Evolutionary conservation across 2,797 vertebrate species (phyloP), one percentile per base, ranked within the genome.

Genomic region (Uromys caudimaculatus): DNA sequence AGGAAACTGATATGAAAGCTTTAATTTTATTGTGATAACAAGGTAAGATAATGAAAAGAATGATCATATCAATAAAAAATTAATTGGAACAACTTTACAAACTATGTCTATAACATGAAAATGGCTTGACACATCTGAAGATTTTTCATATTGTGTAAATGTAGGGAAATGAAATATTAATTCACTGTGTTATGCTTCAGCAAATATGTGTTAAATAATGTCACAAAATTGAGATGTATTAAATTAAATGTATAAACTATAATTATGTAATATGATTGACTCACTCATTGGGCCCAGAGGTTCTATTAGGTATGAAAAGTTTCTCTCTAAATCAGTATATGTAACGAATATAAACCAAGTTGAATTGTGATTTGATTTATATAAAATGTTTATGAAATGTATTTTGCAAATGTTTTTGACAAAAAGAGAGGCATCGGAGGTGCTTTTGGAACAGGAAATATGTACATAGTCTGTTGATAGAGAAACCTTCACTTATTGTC

Each of bases 41-140:
- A 84, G 0, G 50, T 21, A 88, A 52, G 1, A 64, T 85, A 93
- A 62, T 75, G 23, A 67, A 90, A 96, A 92, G 32, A 35, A 90
- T 75, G 9, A 90, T 92, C 41, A 2, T 32, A 44, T 32, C 92
- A 60, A 93, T 93, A 87, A 90, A 91, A 95, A 91, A 75, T 44
- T 71, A 83, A 94, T 23, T 96, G 90, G 29, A 0, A 89, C 3
- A 77, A 60, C 9, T 27, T 87, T 85, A 60, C 1, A 81, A 16
- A 94, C 64, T 87, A 78, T 50, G 56, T 2, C 13, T 64, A 29
- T 76, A 29, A 86, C 24, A 93, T 2, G 50, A 93, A 93, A 92
- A 79, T 81, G 16, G 75, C 89, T 95, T 78, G 69, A 67, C 81
- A 73, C 35, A 60, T 91, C 87, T 85, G 93, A 71, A 56, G 23